Evolutionary conservation across 2,113 vertebrate genomes (phyloP), one percentile per base, ranked within the genome.

Genomic region (Microtus montanus): DNA sequence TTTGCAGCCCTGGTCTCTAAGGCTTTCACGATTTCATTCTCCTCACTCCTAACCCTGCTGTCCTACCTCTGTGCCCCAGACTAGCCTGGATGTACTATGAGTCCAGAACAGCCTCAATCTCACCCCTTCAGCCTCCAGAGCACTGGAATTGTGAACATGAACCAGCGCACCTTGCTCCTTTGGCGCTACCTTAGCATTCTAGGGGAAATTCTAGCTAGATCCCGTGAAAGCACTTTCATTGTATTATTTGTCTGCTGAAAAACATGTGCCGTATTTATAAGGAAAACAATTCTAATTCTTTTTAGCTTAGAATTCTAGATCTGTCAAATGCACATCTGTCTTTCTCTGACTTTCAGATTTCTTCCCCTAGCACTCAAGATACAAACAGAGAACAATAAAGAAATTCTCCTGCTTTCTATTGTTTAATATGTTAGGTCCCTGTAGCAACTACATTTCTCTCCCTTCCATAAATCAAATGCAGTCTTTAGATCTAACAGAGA

Each of bases 101-200:
- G 79, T 22, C 35, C 33, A 26, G 2, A 58, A 14, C 20, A 58
- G n/a, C 52, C 20, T 58, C 52, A 38, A 0, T 5, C 5, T 82
- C 2, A 7, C 20, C 20, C 10, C 49, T 54, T 41, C 77, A 3
- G 49, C 5, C 49, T 54, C 33, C 77, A 44, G 77, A 52, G 33
- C 28, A 10, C 49, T 54, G 33, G 77, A 12, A 28, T 28, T 52
- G 7, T 10, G 28, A 30, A 20, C 33, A 30, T n/a, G 49, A 54
- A n/a, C 20, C 52, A 22, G 19, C 4, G 14, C 20, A 14, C 33
- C 10, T n/a, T 8, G 30, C 49, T 35, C 54, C 30, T 17, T 47
- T 33, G 4, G 28, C 1, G 0, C 22, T 44, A 3, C 13, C 10
- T 3, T 13, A 13, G 13, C 52, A 9, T 54, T 61, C 20, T 26